Base-by-base conservation (phyloP, 2,888 invertebrate species). In the Melanophora roralis region DNA sequence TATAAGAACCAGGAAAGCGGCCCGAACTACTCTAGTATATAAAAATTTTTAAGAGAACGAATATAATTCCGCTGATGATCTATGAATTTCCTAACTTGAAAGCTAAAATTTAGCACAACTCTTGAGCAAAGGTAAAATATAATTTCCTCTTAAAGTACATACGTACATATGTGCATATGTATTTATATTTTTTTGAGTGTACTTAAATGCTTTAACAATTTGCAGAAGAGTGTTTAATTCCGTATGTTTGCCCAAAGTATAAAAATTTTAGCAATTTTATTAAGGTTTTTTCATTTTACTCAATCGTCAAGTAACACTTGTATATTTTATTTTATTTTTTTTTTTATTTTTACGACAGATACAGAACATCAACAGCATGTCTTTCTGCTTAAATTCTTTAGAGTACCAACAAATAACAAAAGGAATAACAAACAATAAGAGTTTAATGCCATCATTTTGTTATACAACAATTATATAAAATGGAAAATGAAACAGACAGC, bases 241-340 rank as follows among this genome's bases (percentile, higher is more conserved):
- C n/a, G n/a, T n/a, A n/a, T n/a, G n/a, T n/a, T n/a, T n/a, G n/a
- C n/a, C n/a, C n/a, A n/a, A n/a, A n/a, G n/a, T n/a, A n/a, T n/a
- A n/a, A n/a, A n/a, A n/a, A n/a, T 34, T 45, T 27, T 16, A 12
- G 34, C 27, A 11, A 4, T 55, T 43, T 55, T 55, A 21, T 62
- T 3, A 45, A 45, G 14, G 27, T 64, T 69, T 67, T 69, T 65
- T 76, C 65, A 73, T 78, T 76, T 73, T 55, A 73, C 67, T 79
- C 77, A 75, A 82, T 82, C 68, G 73, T 65, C 78, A 80, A 78
- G 64, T 73, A 65, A 75, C 64, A 32, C 32, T 45, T 21, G 6
- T 34, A 45, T 78, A 78, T 78, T 78, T 78, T 72, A 71, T 80
- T 76, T 75, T 55, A 71, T 80, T 80, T 78, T 78, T 78, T 72